These are phyloP conservation scores for Phymorhynchus buccinoides DNA, from an alignment of 1,140 invertebrate genomes.

Conservation along the genomic window DNA sequence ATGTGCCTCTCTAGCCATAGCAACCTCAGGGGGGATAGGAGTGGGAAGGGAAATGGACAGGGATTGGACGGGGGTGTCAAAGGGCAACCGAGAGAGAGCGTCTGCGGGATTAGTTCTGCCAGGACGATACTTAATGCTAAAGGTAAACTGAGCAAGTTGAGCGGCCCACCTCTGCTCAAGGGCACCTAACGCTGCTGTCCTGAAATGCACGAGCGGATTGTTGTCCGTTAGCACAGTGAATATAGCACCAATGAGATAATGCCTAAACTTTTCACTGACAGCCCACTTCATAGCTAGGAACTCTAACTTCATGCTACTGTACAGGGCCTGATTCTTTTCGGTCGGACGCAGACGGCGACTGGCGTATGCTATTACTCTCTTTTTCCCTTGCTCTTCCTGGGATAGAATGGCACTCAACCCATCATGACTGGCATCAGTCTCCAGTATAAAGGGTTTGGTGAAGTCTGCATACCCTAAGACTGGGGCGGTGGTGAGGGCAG, in stretches of 20 bases:
- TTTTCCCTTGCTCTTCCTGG: constrained; percentile 63
- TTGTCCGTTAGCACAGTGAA: not conserved
- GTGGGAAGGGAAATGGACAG: not conserved
- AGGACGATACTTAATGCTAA: constrained; percentile 21
- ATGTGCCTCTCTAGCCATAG: not conserved
- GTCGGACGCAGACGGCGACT: constrained; percentile 37
- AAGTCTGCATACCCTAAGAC: constrained; percentile 45
- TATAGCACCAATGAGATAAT: constrained; percentile 37
- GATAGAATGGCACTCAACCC: constrained; percentile 72
- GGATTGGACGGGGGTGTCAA: not conserved
- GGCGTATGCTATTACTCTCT: constrained; percentile 51
- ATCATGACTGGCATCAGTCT: constrained; percentile 71
- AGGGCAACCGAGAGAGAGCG: constrained; percentile 3
- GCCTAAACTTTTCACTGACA: constrained; percentile 48
- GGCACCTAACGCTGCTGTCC: constrained; percentile 48
- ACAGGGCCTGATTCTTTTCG: constrained; percentile 42
- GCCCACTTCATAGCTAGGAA: constrained; percentile 27
- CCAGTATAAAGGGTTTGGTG: constrained; percentile 55
- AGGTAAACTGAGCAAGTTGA: constrained; percentile 40
- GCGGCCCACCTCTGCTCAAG: constrained; percentile 48
- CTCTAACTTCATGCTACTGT: constrained; percentile 52
- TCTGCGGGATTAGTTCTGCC: constrained; percentile 25
- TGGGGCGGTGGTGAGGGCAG: constrained; percentile 36
- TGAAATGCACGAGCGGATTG: not conserved
- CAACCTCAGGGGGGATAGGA: constrained; percentile 2